phyloP scores from a whole-genome alignment of 1,140 invertebrate genomes.

The Steinernema feltiae region DNA sequence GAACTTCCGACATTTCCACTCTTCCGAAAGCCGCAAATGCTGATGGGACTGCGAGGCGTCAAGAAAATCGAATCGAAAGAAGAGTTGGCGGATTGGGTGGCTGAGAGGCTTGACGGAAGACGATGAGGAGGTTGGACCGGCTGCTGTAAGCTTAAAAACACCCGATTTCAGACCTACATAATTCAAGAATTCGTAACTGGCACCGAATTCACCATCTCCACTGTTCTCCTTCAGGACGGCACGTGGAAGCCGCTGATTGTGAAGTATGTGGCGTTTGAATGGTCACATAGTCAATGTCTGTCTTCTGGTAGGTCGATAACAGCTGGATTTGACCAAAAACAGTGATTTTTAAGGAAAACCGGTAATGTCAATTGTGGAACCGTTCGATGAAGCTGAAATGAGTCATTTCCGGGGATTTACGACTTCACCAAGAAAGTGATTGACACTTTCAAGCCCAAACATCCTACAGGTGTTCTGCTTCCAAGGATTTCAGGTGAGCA shows the following conservation, averaged over 20 bases:
- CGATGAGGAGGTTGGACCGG: background rate
- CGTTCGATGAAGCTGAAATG: background rate
- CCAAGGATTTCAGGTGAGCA: background rate
- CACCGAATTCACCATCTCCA: background rate
- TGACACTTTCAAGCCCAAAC: background rate
- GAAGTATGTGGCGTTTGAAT: background rate
- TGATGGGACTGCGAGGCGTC: background rate
- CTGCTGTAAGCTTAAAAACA: background rate
- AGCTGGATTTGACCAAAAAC: no score
- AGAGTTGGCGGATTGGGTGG: background rate
- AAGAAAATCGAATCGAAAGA: background rate
- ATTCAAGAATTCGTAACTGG: background rate
- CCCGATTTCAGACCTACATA: background rate
- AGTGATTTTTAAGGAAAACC: background rate
- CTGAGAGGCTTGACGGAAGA: background rate
- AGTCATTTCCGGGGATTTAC: background rate
- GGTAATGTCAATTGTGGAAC: background rate
- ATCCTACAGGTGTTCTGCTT: slow-evolving; percentile 8
- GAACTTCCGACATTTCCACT: background rate
- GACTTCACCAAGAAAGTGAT: background rate
- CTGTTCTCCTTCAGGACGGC: background rate
- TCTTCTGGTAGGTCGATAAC: background rate
- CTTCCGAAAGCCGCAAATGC: slow-evolving; percentile 2
- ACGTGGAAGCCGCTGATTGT: background rate
- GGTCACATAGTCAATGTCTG: background rate